Base-by-base conservation (phyloP, 1,140 invertebrate species). In the Calephelis virginiensis region DNA sequence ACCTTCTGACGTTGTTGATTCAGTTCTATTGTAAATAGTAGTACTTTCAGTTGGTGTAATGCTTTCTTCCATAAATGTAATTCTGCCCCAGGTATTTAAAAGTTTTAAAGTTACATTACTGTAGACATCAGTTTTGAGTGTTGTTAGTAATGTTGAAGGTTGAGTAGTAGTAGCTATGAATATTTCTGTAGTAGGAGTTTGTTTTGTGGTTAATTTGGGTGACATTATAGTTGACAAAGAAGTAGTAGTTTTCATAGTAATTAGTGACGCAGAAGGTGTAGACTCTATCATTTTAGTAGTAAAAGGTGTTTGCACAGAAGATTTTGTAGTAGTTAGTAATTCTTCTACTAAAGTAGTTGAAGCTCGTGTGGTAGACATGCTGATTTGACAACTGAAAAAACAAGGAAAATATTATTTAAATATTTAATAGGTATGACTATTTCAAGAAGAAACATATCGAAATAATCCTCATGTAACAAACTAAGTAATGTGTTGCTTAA, bases 321-420 rank as follows among this genome's bases (percentile, higher is more conserved):
- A 73, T 75, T 80, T 82, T 61, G 72, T 73, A 67, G 78, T 78
- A 73, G 82, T 89, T 86, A 88, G 82, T 87, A 82, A 62, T 75
- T 87, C 79, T 77, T 81, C 77, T 74, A 79, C 76, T 68, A 75
- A 71, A 67, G 78, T 75, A 49, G 80, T 80, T 72, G 81, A 53
- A 47, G 76, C 73, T 71, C 74, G 77, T 40, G 76, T 78, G 62
- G 81, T 78, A 61, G 77, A 69, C 78, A 86, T 83, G 82, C 82
- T 77, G 66, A 73, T 69, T 72, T 86, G 77, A 77, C 88, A 90
- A 81, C 83, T 87, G 85, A 45, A 86, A 90, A 73, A 72, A 59
- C 64, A 74, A 28, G 28, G 69, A 67, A 62, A 40, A 53, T n/a
- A 45, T 49, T 8, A 13, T 43, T 53, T 43, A 8, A 43, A 43